Conservation (phyloP, 2,888 invertebrate genomes). For the Tetragonisca angustula region DNA sequence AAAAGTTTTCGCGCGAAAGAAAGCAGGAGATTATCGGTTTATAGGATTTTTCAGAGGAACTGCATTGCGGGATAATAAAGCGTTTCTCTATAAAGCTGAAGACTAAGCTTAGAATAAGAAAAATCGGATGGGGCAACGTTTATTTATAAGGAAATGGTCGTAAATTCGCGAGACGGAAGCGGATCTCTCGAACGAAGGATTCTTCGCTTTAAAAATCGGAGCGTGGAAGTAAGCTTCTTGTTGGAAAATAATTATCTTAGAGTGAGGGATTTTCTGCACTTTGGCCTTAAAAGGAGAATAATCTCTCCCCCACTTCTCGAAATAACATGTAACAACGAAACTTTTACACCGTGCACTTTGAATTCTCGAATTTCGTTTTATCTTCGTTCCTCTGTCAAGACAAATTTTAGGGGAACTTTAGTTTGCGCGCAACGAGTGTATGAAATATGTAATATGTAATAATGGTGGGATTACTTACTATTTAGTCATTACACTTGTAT, state of each 20-base stretch:
- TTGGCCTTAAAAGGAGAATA: background rate
- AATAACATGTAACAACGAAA: background rate
- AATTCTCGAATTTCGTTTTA: background rate
- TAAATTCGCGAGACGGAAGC: background rate
- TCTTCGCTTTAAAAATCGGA: background rate
- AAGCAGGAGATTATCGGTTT: background rate
- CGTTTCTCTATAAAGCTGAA: background rate
- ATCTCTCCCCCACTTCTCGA: background rate
- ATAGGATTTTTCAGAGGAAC: conserved; percentile 1
- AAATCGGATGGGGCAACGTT: background rate
- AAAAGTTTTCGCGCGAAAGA: background rate
- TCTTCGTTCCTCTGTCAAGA: background rate
- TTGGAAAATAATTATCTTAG: background rate
- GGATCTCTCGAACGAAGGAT: background rate
- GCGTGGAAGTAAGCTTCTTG: background rate
- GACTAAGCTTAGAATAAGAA: too few relatives aligned
- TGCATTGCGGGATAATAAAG: background rate
- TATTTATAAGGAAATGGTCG: background rate
- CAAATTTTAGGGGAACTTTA: too few relatives aligned
- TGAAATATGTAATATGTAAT: background rate
- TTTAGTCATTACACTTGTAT: background rate
- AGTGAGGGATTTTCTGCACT: background rate
- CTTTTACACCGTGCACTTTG: background rate
- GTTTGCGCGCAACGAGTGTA: too few relatives aligned
- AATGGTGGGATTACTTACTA: background rate